Conservation (phyloP, 2,797 vertebrate species). For the Limnodromus scolopaceus region DNA sequence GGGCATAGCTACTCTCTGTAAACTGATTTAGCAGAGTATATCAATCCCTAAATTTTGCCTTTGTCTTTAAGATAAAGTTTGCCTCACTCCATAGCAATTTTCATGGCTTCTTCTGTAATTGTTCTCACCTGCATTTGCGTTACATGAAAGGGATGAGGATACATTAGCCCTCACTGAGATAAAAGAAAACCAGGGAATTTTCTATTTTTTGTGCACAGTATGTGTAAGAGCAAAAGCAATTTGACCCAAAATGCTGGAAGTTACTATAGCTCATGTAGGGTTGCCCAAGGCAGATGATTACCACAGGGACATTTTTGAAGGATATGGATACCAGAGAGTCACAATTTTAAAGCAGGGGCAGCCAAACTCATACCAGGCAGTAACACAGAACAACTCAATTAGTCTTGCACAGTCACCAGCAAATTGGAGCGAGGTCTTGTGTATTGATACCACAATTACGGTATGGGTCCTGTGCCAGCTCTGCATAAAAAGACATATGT, state of each 20-base stretch:
- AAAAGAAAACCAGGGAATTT: not conserved
- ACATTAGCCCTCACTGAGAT: not conserved
- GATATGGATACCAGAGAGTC: not conserved
- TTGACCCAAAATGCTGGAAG: not conserved
- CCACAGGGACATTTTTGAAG: not conserved
- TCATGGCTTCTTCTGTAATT: not conserved
- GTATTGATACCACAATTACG: accelerated
- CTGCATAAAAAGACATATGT: not conserved
- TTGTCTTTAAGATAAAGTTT: not conserved
- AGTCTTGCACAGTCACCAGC: not conserved
- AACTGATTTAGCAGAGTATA: not conserved
- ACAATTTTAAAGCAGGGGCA: not conserved
- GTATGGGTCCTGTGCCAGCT: not conserved
- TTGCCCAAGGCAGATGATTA: not conserved
- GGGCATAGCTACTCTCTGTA: not conserved
- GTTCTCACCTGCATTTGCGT: not conserved
- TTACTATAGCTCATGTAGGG: not conserved
- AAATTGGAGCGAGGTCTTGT: not conserved
- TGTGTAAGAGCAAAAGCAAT: not conserved
- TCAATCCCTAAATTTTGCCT: not conserved
- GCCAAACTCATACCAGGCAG: not conserved
- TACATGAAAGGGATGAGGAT: not conserved
- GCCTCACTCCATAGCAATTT: not conserved
- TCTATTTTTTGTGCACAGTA: not conserved
- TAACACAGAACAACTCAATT: not conserved